Conservation (phyloP, 2,888 invertebrate genomes). For the Pocota personata region DNA sequence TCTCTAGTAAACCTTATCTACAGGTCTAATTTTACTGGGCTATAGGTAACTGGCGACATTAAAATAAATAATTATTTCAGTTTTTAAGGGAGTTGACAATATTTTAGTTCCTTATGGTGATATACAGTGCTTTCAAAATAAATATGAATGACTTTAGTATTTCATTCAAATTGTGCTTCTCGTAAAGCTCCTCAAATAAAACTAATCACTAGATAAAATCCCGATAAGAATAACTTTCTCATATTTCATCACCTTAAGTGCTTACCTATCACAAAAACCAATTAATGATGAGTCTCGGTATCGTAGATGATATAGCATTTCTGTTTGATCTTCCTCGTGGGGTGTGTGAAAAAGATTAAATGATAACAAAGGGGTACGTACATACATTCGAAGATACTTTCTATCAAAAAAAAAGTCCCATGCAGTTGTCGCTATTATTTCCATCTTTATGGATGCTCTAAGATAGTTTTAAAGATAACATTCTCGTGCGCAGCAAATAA, state of each 20-base stretch:
- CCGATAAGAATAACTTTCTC: slow-evolving; percentile 2
- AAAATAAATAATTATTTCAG: too few relatives aligned
- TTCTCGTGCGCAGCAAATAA: slow-evolving; percentile 34
- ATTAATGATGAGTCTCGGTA: slow-evolving; percentile 6
- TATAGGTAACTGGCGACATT: too few relatives aligned
- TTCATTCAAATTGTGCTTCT: background rate
- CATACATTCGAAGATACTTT: background rate
- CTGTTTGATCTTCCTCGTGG: background rate
- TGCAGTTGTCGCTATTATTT: background rate
- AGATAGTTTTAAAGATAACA: slow-evolving; percentile 23
- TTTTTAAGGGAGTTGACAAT: too few relatives aligned
- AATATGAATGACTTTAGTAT: slow-evolving; percentile 7
- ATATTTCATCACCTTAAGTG: slow-evolving; percentile 6
- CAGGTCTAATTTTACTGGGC: too few relatives aligned
- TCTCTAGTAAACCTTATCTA: too few relatives aligned
- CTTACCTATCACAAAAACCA: background rate
- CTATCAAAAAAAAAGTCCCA: background rate
- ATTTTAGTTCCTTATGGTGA: background rate
- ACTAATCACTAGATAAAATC: background rate
- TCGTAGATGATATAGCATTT: slow-evolving; percentile 1
- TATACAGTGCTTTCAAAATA: background rate
- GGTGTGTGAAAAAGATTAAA: slow-evolving; percentile 14
- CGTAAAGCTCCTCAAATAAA: background rate
- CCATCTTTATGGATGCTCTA: background rate
- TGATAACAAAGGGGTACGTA: slow-evolving; percentile 4